Conservation (phyloP, 2,113 vertebrate genomes). For the Ceyx melanurus region DNA sequence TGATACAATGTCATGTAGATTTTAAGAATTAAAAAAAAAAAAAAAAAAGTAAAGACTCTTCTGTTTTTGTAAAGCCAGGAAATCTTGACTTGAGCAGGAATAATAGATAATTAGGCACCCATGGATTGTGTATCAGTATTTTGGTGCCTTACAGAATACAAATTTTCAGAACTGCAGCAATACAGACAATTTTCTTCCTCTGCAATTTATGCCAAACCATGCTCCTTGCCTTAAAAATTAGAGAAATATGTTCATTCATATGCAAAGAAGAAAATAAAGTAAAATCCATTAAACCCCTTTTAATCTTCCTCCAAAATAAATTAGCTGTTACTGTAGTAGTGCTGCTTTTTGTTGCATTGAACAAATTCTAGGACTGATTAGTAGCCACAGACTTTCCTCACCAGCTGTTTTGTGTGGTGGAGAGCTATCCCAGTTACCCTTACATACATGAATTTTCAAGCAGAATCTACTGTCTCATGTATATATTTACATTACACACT, state of each 20-base stretch:
- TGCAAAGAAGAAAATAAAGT: constrained; percentile 29
- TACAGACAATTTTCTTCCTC: neutral
- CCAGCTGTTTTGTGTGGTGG: neutral
- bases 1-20: neutral
- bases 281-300: constrained; percentile 40
- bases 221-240: neutral
- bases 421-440: neutral
- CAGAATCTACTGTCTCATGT: neutral
- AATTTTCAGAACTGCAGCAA: neutral
- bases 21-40: neutral
- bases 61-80: neutral
- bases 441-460: neutral
- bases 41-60: neutral
- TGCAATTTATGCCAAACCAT: constrained; percentile 21
- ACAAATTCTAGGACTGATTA: neutral
- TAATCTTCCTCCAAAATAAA: constrained; percentile 37
- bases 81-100: neutral
- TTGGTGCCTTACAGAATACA: neutral
- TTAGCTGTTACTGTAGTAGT: neutral
- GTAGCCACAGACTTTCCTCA: neutral
- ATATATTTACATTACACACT: neutral
- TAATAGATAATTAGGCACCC: neutral
- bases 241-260: neutral
- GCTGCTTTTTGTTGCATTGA: neutral
- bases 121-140: neutral